Evolutionary conservation across 37 sponge, comb jelly and placozoan genomes (phyloP).

Genomic region (Amphimedon queenslandica): DNA sequence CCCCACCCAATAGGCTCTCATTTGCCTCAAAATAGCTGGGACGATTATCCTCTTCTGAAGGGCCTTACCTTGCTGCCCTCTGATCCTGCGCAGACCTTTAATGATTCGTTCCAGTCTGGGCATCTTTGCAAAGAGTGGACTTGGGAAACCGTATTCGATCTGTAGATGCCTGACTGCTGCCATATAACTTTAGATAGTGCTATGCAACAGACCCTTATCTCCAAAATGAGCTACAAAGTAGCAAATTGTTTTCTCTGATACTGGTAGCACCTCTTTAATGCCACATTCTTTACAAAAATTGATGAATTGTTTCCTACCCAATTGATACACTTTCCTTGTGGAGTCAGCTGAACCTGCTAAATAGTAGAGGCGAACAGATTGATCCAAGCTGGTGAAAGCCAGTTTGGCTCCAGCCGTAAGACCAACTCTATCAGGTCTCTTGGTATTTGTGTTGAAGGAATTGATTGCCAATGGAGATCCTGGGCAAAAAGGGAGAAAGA

Average conservation of each 20-base stretch:
- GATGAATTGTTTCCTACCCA: constrained; percentile 14
- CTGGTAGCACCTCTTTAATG: constrained; percentile 16
- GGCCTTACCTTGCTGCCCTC: background rate
- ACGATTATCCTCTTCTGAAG: constrained; percentile 12
- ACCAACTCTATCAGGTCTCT: constrained; percentile 3
- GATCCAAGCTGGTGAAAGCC: constrained; percentile 19
- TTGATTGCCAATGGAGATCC: too few relatives aligned
- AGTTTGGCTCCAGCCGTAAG: constrained; percentile 11
- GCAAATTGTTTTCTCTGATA: constrained; percentile 20
- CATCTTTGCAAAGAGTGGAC: background rate
- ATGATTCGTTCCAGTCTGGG: constrained; percentile 5
- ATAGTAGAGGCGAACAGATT: constrained; percentile 18
- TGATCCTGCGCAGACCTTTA: background rate
- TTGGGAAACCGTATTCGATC: background rate
- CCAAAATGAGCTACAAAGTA: constrained; percentile 30
- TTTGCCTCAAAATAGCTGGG: constrained; percentile 2
- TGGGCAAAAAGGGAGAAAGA: too few relatives aligned
- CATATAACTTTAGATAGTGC: constrained; percentile 24
- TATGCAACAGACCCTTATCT: constrained; percentile 6
- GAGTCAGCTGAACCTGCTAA: constrained; percentile 15
- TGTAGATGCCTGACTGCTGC: constrained; percentile 32
- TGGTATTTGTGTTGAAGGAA: constrained; percentile 2
- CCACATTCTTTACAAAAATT: constrained; percentile 18
- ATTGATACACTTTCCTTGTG: constrained; percentile 14
- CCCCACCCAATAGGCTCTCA: background rate